These are phyloP conservation scores for Agrenia bidenticulata DNA, from an alignment of 2,888 invertebrate species.

Conservation along the genomic window DNA sequence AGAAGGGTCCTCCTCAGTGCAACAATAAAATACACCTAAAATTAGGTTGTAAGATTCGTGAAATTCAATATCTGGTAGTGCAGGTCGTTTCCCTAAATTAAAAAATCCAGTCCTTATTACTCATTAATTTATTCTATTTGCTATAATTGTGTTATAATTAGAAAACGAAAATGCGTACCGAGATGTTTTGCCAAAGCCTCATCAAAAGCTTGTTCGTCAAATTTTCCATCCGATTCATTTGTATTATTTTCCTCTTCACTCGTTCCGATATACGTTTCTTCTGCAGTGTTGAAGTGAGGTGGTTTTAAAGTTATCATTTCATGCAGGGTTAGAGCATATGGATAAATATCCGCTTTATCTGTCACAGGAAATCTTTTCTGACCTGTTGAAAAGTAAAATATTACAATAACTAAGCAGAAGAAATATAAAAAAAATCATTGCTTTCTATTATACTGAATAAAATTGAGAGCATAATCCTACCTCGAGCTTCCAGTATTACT, in stretches of 20 bases:
- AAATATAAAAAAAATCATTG: too few species aligned
- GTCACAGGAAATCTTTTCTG: constrained; percentile 60
- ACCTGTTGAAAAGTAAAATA: constrained; percentile 20
- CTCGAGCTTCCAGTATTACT: constrained; percentile 58
- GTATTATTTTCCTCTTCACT: neutral
- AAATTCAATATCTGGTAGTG: constrained; percentile 64
- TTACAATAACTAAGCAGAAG: neutral
- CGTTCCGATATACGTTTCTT: constrained; percentile 29
- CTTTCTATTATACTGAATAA: too few species aligned
- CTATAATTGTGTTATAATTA: too few species aligned
- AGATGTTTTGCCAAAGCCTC: constrained; percentile 33
- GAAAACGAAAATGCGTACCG: constrained; percentile 39
- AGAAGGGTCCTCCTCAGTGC: constrained; percentile 65
- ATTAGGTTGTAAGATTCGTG: constrained; percentile 65
- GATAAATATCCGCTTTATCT: constrained; percentile 75
- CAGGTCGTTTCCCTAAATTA: constrained; percentile 73
- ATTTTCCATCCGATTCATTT: constrained; percentile 19
- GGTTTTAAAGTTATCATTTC: constrained; percentile 75
- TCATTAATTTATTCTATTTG: too few species aligned
- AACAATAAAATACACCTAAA: constrained; percentile 69
- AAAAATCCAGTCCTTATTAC: neutral
- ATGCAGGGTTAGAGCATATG: constrained; percentile 75
- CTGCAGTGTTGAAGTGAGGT: constrained; percentile 63
- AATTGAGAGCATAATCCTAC: too few species aligned
- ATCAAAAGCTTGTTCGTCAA: constrained; percentile 43